Evolutionary conservation across 1,140 invertebrate genomes (phyloP), one percentile per base, ranked within the genome.

Genomic region (Apolygus lucorum): DNA sequence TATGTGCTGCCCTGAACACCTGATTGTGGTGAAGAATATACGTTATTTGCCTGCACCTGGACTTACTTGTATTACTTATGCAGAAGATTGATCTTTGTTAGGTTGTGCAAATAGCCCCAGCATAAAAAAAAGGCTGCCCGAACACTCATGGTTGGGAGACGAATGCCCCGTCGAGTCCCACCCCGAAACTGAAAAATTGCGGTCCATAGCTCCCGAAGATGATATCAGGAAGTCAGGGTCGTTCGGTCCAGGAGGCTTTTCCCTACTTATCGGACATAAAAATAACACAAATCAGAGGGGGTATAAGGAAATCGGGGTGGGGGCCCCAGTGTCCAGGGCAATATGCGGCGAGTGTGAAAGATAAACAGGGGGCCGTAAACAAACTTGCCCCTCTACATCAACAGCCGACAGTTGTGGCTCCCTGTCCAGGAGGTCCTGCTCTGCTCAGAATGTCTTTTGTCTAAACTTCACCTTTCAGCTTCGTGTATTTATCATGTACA

Each of bases 341-440:
- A 66, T 66, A 66, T 66, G 64, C 64, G 64, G 64, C 27, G 64
- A 66, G 64, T 66, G 64, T 66, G 64, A 66, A 66, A 66, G 64
- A 66, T 66, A 66, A 66, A 66, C 64, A 66, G 64, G 28, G 14
- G 64, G 64, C 54, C 54, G 64, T 66, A 66, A 66, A 66, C 64
- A 66, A 66, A 66, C 64, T 59, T 59, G 4, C 54, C 54, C 54
- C 11, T 29, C 64, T 66, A 29, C 29, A 66, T 66, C 64, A 66
- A 66, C 64, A 14, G 64, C 27, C 64, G 29, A 28, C 64, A 66
- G 54, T 14, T 59, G 8, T 4, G 17, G 34, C 4, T 4, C 4
- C 34, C 34, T 42, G 54, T 24, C 22, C 54, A 59, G 54, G 54
- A 59, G 54, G 54, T 59, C 54, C 54, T 4, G 34, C 34, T 17